These are phyloP conservation scores for Pseudomyrmex flavicornis DNA, from an alignment of 1,140 invertebrate genomes.

Conservation along the genomic window DNA sequence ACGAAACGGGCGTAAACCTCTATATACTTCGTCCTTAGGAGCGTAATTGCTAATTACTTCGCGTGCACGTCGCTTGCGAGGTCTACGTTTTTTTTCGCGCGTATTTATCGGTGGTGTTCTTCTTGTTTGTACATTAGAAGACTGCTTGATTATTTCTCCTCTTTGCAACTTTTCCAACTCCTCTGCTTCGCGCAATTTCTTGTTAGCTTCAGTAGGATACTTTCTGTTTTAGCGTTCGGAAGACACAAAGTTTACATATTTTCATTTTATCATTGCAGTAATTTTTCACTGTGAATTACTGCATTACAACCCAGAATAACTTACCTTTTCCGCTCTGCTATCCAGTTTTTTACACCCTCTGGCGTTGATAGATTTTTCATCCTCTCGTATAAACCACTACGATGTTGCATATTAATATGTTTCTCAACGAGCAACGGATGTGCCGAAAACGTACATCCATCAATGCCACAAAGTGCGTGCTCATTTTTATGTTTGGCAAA, in stretches of 20 bases:
- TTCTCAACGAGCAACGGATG: slow-evolving; percentile 91
- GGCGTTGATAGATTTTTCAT: slow-evolving; percentile 90
- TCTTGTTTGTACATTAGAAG: slow-evolving; percentile 67
- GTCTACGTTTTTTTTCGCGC: slow-evolving; percentile 64
- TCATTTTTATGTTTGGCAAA: slow-evolving; percentile 88
- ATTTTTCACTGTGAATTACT: background rate
- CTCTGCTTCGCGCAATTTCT: slow-evolving; percentile 88
- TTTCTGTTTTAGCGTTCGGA: slow-evolving; percentile 75
- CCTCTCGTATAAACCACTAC: slow-evolving; percentile 90
- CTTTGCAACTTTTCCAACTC: slow-evolving; percentile 88
- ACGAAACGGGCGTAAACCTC: slow-evolving; percentile 76
- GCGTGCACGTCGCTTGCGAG: slow-evolving; percentile 29
- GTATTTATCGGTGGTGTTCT: slow-evolving; percentile 35
- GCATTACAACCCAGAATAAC: background rate
- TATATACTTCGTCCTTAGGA: slow-evolving; percentile 64
- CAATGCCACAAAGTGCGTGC: slow-evolving; percentile 91
- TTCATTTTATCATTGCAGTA: background rate
- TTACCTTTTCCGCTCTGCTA: slow-evolving; percentile 90
- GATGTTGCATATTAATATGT: slow-evolving; percentile 93
- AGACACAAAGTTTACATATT: slow-evolving; percentile 10
- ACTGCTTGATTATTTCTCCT: slow-evolving; percentile 88
- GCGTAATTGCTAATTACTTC: slow-evolving; percentile 4
- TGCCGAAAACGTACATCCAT: slow-evolving; percentile 93
- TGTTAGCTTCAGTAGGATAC: slow-evolving; percentile 90
- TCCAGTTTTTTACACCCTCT: slow-evolving; percentile 94